Base-by-base conservation (phyloP, 2,113 vertebrate genomes). In the Myiozetetes cayanensis region DNA sequence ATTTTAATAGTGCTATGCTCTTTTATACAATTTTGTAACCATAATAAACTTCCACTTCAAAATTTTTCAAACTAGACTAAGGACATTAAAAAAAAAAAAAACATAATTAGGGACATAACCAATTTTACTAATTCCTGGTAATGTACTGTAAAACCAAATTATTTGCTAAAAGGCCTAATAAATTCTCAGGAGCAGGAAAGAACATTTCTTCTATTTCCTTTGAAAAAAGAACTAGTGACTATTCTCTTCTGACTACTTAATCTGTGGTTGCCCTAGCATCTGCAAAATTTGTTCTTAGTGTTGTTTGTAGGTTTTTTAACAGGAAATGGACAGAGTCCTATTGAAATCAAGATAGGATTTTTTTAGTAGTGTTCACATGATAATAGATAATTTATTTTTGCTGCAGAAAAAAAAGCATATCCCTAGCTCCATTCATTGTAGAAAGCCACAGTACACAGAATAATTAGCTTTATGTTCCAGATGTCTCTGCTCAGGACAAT, bases 21-120 rank as follows among this genome's bases (percentile, higher is more conserved):
- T 98, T 97, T 97, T 93, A 94, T 97, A 98, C 93, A 97, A 98
- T 97, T 98, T 98, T 95, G 95, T 93, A 91, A 92, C 87, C 96
- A 95, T 96, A 98, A 98, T 98, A 97, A 97, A 98, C 89, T 94
- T 96, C 97, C 97, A 97, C 97, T 98, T 98, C 90, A 97, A 96
- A 96, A 93, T 94, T 95, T 97, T 98, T 94, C 93, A 62, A 97
- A 97, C 92, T 85, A 94, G 83, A 96, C 83, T 97, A 96, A 97
- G 97, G 96, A 96, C 97, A 96, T 97, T 96, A 92, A 17, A 47
- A 96, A 97, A 93, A 78, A 25, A 65, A 83, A 17, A 21, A 7
- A 6, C 81, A 53, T 97, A 97, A 98, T 98, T 97, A 98, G 96
- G 75, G 75, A 94, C 95, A 98, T 96, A 98, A 97, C 93, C 96